Evolutionary conservation across 2,113 vertebrate species (phyloP).

Genomic region (Entomyzon cyanotis): DNA sequence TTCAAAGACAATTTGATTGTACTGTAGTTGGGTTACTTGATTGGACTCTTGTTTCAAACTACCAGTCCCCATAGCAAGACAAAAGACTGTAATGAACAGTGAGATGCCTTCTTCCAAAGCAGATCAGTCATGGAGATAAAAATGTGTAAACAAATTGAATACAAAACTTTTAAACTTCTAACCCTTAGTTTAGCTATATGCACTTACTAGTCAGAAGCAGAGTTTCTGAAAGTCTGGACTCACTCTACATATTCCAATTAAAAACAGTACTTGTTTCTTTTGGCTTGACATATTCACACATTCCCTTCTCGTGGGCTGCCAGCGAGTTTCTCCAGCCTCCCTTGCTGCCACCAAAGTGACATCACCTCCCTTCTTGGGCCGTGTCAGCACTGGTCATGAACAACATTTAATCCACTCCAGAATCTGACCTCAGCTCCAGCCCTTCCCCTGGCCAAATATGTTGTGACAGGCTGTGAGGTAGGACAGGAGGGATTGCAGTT

Average conservation of each 20-base stretch:
- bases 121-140: conserved; percentile 7
- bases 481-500: not conserved
- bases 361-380: not conserved
- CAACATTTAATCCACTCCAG: not conserved
- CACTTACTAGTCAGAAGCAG: not conserved
- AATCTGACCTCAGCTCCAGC: not conserved
- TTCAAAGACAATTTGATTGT: conserved; percentile 25
- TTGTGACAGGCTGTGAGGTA: not conserved
- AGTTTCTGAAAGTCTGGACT: not conserved
- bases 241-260: not conserved
- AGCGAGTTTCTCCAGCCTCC: not conserved
- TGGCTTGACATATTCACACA: not conserved
- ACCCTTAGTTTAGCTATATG: not conserved
- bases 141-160: not conserved
- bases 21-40: conserved; percentile 16
- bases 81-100: conserved; percentile 48
- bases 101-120: conserved; percentile 25
- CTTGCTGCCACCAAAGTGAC: not conserved
- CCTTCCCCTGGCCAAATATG: not conserved
- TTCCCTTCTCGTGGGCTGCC: not conserved
- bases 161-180: not conserved
- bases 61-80: conserved; percentile 14
- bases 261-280: not conserved
- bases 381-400: not conserved
- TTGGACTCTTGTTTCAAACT: conserved; percentile 45